A percentile compares a stretch with the other conserved stretches of the same genome.
phyloP scores from a whole-genome alignment of 2,113 vertebrate genomes.

The Danionella cerebrum region DNA sequence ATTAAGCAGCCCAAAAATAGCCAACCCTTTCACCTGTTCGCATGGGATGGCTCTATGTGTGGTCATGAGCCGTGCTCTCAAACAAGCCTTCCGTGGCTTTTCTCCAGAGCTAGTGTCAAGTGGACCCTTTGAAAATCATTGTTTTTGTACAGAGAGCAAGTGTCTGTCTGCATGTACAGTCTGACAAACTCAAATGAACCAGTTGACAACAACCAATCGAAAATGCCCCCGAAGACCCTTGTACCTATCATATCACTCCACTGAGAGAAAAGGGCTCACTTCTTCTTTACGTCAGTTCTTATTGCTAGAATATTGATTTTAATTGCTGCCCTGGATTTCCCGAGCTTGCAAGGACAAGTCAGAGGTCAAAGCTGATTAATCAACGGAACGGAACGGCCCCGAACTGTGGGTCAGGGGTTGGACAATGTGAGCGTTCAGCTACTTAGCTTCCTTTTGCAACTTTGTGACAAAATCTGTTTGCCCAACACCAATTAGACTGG shows the following conservation, averaged over 20 bases:
- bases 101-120: slow-evolving; percentile 73
- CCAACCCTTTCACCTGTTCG: slow-evolving; percentile 60
- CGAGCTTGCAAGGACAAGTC: slow-evolving; percentile 57
- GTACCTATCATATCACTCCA: slow-evolving; percentile 69
- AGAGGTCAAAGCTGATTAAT: slow-evolving; percentile 69
- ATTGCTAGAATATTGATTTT: slow-evolving; percentile 70
- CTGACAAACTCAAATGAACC: slow-evolving; percentile 21
- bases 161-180: slow-evolving; percentile 28
- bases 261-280: slow-evolving; percentile 61
- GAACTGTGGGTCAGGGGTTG: slow-evolving; percentile 68
- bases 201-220: slow-evolving; percentile 28
- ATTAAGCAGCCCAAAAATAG: slow-evolving; percentile 23
- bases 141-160: slow-evolving; percentile 59
- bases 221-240: slow-evolving; percentile 37
- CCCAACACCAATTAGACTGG: slow-evolving; percentile 79
- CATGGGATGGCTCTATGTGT: slow-evolving; percentile 55
- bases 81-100: slow-evolving; percentile 63
- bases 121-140: slow-evolving; percentile 62
- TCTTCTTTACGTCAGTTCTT: slow-evolving; percentile 61
- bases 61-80: slow-evolving; percentile 65
- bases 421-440: slow-evolving; percentile 79
- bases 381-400: slow-evolving; percentile 65
- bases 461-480: slow-evolving; percentile 79
- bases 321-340: slow-evolving; percentile 71
- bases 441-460: slow-evolving; percentile 79